These are phyloP conservation scores for Scaptomyza graminum DNA, from an alignment of 1,140 invertebrate species.

Conservation along the genomic window DNA sequence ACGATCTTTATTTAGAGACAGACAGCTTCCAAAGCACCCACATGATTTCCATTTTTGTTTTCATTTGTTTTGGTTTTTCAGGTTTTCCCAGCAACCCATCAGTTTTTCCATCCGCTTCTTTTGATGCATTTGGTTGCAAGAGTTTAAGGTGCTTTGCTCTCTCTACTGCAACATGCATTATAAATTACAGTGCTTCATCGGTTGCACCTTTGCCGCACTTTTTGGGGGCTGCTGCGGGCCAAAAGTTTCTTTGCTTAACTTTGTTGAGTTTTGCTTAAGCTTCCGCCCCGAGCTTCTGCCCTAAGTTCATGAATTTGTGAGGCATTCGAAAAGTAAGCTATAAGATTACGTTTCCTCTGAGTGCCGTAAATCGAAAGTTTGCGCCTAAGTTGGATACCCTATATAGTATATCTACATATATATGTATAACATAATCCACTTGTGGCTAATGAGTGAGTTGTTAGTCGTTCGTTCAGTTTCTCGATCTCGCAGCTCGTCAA, in stretches of 20 bases:
- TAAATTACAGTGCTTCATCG: constrained; percentile 29
- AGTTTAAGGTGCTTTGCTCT: constrained; percentile 6
- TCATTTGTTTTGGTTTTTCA: constrained; percentile 9
- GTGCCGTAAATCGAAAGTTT: not conserved
- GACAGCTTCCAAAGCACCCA: not conserved
- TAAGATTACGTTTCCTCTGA: constrained; percentile 5
- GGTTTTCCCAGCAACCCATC: not conserved
- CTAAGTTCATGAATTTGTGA: constrained; percentile 9
- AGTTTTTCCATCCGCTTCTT: not conserved
- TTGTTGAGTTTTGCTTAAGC: constrained; percentile 3
- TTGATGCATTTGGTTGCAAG: constrained; percentile 24
- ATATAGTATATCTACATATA: not conserved
- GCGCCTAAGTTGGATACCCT: not conserved
- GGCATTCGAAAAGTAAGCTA: constrained; percentile 11
- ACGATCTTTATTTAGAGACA: not conserved
- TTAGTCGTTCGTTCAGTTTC: not conserved
- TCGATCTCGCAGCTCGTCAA: constrained; percentile 17
- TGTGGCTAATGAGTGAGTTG: not conserved
- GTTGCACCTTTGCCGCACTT: constrained; percentile 13
- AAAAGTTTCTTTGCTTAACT: constrained; percentile 14
- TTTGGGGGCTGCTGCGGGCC: not conserved
- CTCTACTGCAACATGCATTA: constrained; percentile 33
- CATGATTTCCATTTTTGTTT: not conserved
- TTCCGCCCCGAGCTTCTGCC: too few species aligned
- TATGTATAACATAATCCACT: too few species aligned